A percentile compares a stretch with the other conserved stretches of the same genome.
Conservation (phyloP, 2,113 vertebrate genomes). For the Thinocorus orbignyianus region DNA sequence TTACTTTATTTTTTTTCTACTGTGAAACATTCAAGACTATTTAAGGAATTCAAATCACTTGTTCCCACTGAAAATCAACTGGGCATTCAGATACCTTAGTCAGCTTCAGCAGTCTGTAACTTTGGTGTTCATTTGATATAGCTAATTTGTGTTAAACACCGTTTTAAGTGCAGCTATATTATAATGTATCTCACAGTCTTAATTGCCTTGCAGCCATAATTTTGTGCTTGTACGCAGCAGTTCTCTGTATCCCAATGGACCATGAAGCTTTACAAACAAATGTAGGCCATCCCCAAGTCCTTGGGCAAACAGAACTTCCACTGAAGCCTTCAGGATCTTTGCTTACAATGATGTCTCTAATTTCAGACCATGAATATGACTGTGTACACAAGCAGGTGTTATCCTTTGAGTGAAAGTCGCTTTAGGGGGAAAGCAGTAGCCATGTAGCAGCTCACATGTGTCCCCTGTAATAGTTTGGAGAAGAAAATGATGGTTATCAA, state of each 20-base stretch:
- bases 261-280: neutral
- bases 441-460: neutral
- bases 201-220: neutral
- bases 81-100: neutral
- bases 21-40: neutral
- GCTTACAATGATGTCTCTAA: neutral
- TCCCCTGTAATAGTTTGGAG: neutral
- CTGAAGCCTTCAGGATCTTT: neutral
- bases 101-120: neutral
- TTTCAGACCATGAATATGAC: neutral
- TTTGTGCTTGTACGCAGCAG: neutral
- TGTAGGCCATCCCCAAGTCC: neutral
- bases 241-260: neutral
- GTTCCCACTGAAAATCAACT: neutral
- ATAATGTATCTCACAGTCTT: neutral
- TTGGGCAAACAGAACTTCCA: neutral
- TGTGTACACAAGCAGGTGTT: neutral
- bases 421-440: neutral
- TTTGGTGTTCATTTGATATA: neutral
- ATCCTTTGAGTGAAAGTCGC: neutral
- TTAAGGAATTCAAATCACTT: neutral
- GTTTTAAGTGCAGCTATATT: neutral
- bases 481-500: neutral
- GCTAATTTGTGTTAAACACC: constrained; percentile 11
- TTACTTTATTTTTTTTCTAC: neutral